Percentiles rank a stretch among this genome's conserved stretches.
Conservation (phyloP, 2,113 vertebrate genomes). For the Pygoscelis adeliae region DNA sequence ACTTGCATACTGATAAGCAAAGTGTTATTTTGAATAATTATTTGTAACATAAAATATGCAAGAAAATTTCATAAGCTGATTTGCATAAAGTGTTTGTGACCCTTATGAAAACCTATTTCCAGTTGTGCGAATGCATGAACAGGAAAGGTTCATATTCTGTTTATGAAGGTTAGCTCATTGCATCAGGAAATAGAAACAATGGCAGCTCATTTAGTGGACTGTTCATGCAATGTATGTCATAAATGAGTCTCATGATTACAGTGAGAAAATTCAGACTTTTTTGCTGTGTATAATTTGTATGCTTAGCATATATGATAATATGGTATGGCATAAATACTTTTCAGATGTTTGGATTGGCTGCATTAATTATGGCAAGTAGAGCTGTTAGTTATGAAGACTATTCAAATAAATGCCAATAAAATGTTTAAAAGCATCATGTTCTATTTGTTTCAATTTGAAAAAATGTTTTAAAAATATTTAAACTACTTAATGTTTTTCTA, state of each 20-base stretch:
- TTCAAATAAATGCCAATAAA: background rate
- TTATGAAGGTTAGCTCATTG: background rate
- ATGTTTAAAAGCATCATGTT: background rate
- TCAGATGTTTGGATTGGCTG: constrained; percentile 20
- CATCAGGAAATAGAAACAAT: background rate
- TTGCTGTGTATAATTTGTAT: background rate
- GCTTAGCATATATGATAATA: background rate
- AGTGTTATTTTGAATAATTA: background rate
- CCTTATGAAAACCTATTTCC: background rate
- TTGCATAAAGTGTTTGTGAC: background rate
- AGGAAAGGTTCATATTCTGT: background rate
- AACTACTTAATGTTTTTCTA: background rate
- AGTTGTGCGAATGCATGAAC: background rate
- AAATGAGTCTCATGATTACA: background rate
- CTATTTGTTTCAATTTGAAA: background rate
- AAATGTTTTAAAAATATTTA: constrained; percentile 10
- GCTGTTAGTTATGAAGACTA: constrained; percentile 12
- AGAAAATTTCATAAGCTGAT: background rate
- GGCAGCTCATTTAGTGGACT: background rate
- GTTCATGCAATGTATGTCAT: background rate
- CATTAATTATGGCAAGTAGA: background rate
- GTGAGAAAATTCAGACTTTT: constrained; percentile 1
- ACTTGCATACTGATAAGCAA: background rate
- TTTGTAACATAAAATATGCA: background rate
- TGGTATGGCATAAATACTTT: background rate